Percentiles rank a stretch among this genome's conserved stretches.
phyloP scores from a whole-genome alignment of 1,140 invertebrate species.

The Caenorhabditis brenneri region DNA sequence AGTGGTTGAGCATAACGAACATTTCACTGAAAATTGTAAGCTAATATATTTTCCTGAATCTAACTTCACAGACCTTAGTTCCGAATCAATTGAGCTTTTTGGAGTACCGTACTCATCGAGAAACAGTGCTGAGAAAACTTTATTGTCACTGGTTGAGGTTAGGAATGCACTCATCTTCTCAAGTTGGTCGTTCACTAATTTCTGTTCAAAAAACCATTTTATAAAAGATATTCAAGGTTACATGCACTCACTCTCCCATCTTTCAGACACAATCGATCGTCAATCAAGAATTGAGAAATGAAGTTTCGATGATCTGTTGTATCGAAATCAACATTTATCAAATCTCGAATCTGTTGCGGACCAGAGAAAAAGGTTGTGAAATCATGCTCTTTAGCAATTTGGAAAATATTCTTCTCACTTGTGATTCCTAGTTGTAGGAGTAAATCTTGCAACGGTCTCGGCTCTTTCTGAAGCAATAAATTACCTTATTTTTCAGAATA shows the following conservation, averaged over 20 bases:
- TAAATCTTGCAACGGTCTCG: background rate
- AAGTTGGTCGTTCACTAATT: background rate
- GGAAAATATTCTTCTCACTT: background rate
- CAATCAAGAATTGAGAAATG: background rate
- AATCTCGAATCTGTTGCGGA: background rate
- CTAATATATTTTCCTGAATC: background rate
- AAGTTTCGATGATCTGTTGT: background rate
- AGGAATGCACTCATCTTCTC: background rate
- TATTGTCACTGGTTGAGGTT: background rate
- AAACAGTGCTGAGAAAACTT: background rate
- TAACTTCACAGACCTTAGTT: background rate
- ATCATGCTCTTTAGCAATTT: background rate
- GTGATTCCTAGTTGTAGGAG: background rate
- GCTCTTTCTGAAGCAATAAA: background rate
- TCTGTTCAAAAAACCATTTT: background rate
- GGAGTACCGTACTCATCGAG: background rate
- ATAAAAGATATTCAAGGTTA: too few species aligned
- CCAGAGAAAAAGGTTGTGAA: conserved; percentile 11
- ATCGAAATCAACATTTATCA: background rate
- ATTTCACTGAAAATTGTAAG: background rate
- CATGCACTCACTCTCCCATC: background rate
- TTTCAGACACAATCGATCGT: background rate
- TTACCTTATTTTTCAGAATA: background rate
- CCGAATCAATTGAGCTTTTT: background rate
- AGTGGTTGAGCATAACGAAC: background rate